Conservation (phyloP, 2,113 vertebrate species). For the Melanerpes aurifrons region DNA sequence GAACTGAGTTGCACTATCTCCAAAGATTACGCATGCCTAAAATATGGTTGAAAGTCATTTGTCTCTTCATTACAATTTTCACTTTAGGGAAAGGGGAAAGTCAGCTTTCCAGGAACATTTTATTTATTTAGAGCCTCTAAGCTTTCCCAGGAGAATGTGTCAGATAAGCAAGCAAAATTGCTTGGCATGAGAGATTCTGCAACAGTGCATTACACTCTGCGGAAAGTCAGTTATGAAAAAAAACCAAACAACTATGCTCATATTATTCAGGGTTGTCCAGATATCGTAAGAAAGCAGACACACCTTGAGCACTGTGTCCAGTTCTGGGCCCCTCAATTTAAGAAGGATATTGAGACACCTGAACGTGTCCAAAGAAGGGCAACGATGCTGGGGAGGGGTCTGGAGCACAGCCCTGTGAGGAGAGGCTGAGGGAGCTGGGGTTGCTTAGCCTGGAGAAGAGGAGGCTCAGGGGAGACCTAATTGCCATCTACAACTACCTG, state of each 20-base stretch:
- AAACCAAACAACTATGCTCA: not conserved
- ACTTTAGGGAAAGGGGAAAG: conserved; percentile 14
- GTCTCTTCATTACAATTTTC: not conserved
- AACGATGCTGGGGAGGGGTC: too few relatives aligned
- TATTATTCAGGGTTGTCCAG: not conserved
- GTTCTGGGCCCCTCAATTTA: too few relatives aligned
- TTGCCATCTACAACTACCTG: too few relatives aligned
- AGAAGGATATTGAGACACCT: too few relatives aligned
- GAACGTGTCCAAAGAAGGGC: too few relatives aligned
- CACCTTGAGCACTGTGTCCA: too few relatives aligned
- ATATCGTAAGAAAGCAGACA: not conserved
- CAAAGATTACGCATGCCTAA: not conserved
- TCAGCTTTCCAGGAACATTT: conserved; percentile 16
- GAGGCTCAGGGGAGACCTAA: too few relatives aligned
- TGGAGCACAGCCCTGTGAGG: too few relatives aligned
- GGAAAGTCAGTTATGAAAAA: conserved; percentile 2
- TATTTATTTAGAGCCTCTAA: conserved; percentile 18
- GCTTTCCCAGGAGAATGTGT: conserved; percentile 6
- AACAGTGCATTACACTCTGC: not conserved
- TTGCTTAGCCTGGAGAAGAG: too few relatives aligned
- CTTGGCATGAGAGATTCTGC: conserved; percentile 4
- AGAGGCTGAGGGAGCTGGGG: too few relatives aligned
- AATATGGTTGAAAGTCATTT: not conserved
- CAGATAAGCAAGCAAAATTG: conserved; percentile 24
- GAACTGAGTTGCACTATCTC: not conserved